Base-by-base conservation (phyloP, 1,140 invertebrate genomes). In the Propsilocerus akamusi region DNA sequence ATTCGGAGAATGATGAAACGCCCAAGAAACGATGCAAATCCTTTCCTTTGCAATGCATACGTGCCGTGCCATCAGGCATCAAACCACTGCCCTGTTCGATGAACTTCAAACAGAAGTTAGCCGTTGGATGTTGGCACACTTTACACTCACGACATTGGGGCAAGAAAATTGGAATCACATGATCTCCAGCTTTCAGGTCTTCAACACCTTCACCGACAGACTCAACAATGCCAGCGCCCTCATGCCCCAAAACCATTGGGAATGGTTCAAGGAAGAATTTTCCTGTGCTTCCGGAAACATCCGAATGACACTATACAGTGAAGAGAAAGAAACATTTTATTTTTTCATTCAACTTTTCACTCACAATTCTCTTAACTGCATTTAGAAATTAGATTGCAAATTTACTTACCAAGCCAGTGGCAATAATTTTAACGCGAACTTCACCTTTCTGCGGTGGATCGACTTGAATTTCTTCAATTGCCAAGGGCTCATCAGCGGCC, bases 11-110 rank as follows among this genome's bases (percentile, higher is more conserved):
- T 3, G 90, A 91, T 8, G 89, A 94, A 56, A 83, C 89, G 10
- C 93, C 94, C 93, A 98, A 97, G 58, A 94, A 97, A 68, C 97
- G 93, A 58, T 72, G 89, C 1, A 98, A 51, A 17, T 14, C 12
- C 20, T 51, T 23, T 8, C 61, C 65, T 51, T 54, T 65, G 26
- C 72, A 73, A 46, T 67, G 70, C 53, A 77, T 76, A 10, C 57
- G 49, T 8, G 54, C 47, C 6, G 71, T 74, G n/a, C 72, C 73
- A 66, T 77, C 73, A 10, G 71, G 71, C 71, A 77, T 72, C 12
- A 72, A 51, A 25, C 74, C 74, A 30, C 57, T 53, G 7, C 63
- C 62, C 55, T 68, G 48, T 11, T 26, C 11, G 5, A 26, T 14
- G 8, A 46, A 69, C 54, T 66, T 68, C 50, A 66, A 59, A 56